Percentiles rank a stretch among this genome's conserved stretches.
These are phyloP conservation scores for Ectropis crepuscularia DNA, from an alignment of 2,888 invertebrate genomes.

Conservation along the genomic window DNA sequence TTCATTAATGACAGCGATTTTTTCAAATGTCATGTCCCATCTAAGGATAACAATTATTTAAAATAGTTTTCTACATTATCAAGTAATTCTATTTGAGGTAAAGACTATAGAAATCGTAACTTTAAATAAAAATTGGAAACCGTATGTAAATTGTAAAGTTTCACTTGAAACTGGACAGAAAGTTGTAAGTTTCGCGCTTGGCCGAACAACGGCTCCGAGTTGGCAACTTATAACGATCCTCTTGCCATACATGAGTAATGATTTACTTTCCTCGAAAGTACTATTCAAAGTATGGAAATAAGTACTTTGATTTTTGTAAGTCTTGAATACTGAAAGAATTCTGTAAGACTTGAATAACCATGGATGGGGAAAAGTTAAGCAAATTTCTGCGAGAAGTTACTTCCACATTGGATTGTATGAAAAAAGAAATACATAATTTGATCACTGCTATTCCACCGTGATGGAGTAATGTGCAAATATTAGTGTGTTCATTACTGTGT, in stretches of 20 bases:
- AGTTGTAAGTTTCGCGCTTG: slow-evolving; percentile 11
- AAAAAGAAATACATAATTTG: no score
- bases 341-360: not conserved
- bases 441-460: no score
- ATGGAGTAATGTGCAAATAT: no score
- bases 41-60: no score
- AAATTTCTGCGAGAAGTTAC: no score
- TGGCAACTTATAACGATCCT: slow-evolving; percentile 17
- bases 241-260: slow-evolving; percentile 2
- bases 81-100: not conserved
- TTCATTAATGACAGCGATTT: no score
- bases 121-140: not conserved
- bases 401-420: no score
- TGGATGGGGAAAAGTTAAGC: no score
- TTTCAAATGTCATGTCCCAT: no score
- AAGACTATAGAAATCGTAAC: slow-evolving; percentile 2
- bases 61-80: no score
- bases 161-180: slow-evolving; percentile 15
- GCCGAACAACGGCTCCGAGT: slow-evolving; percentile 18
- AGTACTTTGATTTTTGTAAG: no score
- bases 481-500: no score
- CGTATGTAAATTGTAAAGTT: slow-evolving; percentile 22
- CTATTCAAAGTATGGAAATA: not conserved
- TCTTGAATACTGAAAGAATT: not conserved
- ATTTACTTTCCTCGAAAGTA: not conserved